A percentile compares a stretch with the other conserved stretches of the same genome.
Evolutionary conservation across 2,888 invertebrate species (phyloP).

Genomic region (Harmothoe impar): DNA sequence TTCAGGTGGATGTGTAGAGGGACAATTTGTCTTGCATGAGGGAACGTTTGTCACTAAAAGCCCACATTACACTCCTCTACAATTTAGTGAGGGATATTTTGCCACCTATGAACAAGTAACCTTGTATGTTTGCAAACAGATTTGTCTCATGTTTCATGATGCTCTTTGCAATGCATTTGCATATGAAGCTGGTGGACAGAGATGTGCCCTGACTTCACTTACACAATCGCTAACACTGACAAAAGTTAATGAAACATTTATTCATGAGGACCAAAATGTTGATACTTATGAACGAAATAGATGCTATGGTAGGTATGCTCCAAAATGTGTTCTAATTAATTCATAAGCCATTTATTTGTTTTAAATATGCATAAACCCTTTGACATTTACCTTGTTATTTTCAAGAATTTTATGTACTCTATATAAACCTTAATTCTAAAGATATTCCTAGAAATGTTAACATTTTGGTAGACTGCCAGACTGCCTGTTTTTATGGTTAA

Average conservation of each 20-base stretch:
- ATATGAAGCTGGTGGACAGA: background rate
- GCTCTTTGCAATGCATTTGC: background rate
- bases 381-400: too few species aligned
- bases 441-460: too few species aligned
- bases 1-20: background rate
- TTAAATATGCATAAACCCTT: too few species aligned
- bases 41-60: background rate
- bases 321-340: too few species aligned
- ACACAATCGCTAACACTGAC: background rate
- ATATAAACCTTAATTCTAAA: too few species aligned
- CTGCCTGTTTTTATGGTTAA: too few species aligned
- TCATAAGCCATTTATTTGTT: too few species aligned
- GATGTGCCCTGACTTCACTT: background rate
- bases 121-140: background rate
- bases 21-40: background rate
- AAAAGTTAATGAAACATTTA: background rate
- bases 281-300: background rate
- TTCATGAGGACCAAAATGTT: background rate
- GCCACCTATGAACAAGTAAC: background rate
- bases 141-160: background rate
- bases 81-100: background rate
- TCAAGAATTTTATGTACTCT: too few species aligned
- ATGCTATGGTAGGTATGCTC: background rate
- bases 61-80: background rate
- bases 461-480: too few species aligned